These are phyloP conservation scores for Pocillopora grandis DNA, from an alignment of 92 coral and sea anemone genomes.

Conservation along the genomic window DNA sequence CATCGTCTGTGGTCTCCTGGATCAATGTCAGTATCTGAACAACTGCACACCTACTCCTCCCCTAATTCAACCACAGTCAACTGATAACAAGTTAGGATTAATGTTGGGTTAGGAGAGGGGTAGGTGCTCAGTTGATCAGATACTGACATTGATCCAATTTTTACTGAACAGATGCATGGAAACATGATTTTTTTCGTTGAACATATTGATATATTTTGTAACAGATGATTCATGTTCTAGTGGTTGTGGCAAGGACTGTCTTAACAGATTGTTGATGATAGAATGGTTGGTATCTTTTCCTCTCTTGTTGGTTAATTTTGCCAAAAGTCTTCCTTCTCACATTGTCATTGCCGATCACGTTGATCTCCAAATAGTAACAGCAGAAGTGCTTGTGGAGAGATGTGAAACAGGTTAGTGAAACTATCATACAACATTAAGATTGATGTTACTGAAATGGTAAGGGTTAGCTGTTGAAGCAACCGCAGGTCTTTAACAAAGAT, in stretches of 20 bases:
- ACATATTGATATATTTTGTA: neutral
- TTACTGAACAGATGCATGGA: no score
- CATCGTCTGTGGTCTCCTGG: no score
- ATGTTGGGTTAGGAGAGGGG: no score
- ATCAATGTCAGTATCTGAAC: no score
- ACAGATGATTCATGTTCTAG: slow-evolving; percentile 69
- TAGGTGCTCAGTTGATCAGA: no score
- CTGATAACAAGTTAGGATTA: no score
- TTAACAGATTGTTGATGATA: slow-evolving; percentile 90
- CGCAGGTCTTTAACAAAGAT: no score
- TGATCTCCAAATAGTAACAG: slow-evolving; percentile 60
- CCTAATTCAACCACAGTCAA: no score
- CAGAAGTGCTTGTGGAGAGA: slow-evolving; percentile 87
- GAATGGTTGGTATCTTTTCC: slow-evolving; percentile 67
- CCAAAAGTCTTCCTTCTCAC: neutral
- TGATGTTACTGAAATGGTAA: neutral
- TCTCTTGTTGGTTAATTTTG: no score
- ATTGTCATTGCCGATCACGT: neutral
- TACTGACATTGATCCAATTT: no score
- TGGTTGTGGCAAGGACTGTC: slow-evolving; percentile 95
- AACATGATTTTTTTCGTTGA: neutral
- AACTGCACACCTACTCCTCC: no score
- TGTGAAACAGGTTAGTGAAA: slow-evolving; percentile 78
- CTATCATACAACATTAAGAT: neutral
- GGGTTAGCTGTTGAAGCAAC: no score